Conservation (phyloP, 2,888 invertebrate species). For the Melieria omissa region DNA sequence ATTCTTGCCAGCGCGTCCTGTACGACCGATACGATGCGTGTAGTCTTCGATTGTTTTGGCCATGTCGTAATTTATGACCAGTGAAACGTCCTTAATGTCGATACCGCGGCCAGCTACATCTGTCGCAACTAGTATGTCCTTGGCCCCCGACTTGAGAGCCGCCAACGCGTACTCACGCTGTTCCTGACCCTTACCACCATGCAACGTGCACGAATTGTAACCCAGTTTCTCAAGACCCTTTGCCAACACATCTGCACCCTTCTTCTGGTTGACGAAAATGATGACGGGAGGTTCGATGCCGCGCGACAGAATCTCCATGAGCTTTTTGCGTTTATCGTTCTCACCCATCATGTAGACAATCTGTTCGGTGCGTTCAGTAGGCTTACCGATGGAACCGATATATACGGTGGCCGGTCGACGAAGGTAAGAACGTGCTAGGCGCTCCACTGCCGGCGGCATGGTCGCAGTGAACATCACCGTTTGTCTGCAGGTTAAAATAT, state of each 20-base stretch:
- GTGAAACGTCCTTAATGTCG: constrained; percentile 98
- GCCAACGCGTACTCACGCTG: constrained; percentile 98
- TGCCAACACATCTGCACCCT: constrained; percentile 97
- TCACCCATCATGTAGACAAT: constrained; percentile 96
- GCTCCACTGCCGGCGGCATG: constrained; percentile 98
- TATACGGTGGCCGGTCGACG: constrained; percentile 97
- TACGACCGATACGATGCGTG: constrained; percentile 98
- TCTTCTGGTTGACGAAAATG: constrained; percentile 99
- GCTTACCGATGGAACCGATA: constrained; percentile 96
- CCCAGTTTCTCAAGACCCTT: constrained; percentile 97
- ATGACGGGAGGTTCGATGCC: constrained; percentile 97
- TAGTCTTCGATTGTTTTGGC: constrained; percentile 98
- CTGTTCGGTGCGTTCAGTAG: constrained; percentile 97
- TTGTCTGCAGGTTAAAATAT: constrained; percentile 69
- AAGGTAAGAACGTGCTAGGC: constrained; percentile 93
- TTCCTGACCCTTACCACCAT: constrained; percentile 99
- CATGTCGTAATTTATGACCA: constrained; percentile 99
- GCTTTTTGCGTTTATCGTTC: constrained; percentile 94
- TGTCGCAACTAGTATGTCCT: constrained; percentile 98
- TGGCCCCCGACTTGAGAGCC: constrained; percentile 93
- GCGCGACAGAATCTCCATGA: constrained; percentile 90
- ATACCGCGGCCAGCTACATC: constrained; percentile 99
- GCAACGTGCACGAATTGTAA: constrained; percentile 95
- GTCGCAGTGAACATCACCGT: constrained; percentile 99
- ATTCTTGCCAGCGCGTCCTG: constrained; percentile 97